Evolutionary conservation across 2,797 vertebrate genomes (phyloP).

Genomic region (Syngnathus rostellatus): DNA sequence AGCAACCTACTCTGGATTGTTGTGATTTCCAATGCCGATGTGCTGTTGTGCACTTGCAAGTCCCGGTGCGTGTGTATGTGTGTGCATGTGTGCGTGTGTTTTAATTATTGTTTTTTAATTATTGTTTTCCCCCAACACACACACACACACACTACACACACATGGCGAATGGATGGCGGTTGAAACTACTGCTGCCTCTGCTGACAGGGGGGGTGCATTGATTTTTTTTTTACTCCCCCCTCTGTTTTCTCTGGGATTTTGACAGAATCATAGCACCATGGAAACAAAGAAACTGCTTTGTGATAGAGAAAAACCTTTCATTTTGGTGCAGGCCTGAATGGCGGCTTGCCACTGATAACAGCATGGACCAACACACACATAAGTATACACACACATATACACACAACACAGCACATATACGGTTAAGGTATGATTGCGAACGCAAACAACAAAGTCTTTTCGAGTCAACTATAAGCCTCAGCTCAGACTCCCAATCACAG

Average conservation of each 20-base stretch:
- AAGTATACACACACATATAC: slow-evolving; percentile 12
- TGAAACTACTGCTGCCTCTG: slow-evolving; percentile 49
- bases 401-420: slow-evolving; percentile 36
- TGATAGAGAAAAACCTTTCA: slow-evolving; percentile 70
- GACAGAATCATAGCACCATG: slow-evolving; percentile 96
- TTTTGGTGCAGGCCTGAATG: slow-evolving; percentile 56
- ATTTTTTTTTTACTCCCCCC: slow-evolving; percentile 74
- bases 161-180: slow-evolving; percentile 24
- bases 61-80: background rate
- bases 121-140: too few species aligned
- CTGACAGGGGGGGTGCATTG: slow-evolving; percentile 81
- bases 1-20: slow-evolving; percentile 8
- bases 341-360: slow-evolving; percentile 66
- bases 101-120: too few species aligned
- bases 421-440: slow-evolving; percentile 59
- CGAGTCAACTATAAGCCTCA: slow-evolving; percentile 36
- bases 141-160: too few species aligned
- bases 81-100: slow-evolving; percentile 28
- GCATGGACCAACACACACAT: slow-evolving; percentile 47
- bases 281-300: slow-evolving; percentile 80
- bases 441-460: slow-evolving; percentile 60
- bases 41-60: background rate
- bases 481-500: slow-evolving; percentile 49
- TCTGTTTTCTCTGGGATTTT: slow-evolving; percentile 83
- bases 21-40: slow-evolving; percentile 10